Conservation (phyloP, 2,113 vertebrate genomes). For the Xiphophorus hellerii region DNA sequence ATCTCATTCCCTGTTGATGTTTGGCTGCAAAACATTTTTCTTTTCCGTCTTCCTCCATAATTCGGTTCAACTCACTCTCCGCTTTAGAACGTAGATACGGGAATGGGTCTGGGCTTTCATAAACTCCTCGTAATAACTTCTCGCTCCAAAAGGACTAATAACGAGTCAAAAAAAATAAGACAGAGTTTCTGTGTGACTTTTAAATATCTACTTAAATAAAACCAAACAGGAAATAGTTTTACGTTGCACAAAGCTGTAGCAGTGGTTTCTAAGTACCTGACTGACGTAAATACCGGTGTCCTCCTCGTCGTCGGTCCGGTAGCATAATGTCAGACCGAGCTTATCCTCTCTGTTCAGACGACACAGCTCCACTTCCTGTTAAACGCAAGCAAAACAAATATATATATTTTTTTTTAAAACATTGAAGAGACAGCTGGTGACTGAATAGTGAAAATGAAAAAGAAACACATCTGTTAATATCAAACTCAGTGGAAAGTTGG, state of each 20-base stretch:
- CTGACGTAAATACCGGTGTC: constrained; percentile 93
- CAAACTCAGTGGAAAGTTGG: not conserved
- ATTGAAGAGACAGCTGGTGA: no score
- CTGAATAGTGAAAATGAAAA: no score
- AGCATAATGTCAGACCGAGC: constrained; percentile 94
- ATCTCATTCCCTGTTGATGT: constrained; percentile 43
- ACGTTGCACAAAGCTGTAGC: not conserved
- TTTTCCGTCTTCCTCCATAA: constrained; percentile 5
- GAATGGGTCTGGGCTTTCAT: constrained; percentile 42
- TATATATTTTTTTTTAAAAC: not conserved
- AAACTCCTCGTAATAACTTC: constrained; percentile 56
- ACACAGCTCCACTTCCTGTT: constrained; percentile 90
- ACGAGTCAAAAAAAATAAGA: not conserved
- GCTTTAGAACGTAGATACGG: constrained; percentile 23
- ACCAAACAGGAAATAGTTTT: not conserved
- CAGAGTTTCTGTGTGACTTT: not conserved
- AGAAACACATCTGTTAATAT: no score
- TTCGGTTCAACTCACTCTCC: constrained; percentile 18
- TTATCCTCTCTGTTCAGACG: constrained; percentile 91
- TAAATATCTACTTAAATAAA: not conserved
- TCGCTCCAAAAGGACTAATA: constrained; percentile 18
- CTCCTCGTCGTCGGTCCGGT: constrained; percentile 94
- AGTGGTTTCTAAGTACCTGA: constrained; percentile 77
- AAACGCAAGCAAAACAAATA: constrained; percentile 25
- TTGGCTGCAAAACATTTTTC: constrained; percentile 34